Conservation (phyloP, 2,113 vertebrate genomes). For the Neotoma lepida region DNA sequence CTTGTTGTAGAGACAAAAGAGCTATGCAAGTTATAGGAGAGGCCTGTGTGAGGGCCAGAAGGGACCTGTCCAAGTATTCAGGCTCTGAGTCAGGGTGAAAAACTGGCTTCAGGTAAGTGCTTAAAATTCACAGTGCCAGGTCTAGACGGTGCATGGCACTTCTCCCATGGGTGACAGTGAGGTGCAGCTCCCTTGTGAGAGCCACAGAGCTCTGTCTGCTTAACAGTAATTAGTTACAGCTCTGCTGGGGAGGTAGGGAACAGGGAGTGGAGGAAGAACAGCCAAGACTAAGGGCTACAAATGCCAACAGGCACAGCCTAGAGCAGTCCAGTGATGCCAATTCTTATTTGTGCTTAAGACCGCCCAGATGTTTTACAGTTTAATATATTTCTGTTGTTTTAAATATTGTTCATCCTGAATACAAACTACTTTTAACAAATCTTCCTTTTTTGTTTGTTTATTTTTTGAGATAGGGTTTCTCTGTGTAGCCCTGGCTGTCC, state of each 20-base stretch:
- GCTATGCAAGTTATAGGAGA: background rate
- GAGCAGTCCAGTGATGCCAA: background rate
- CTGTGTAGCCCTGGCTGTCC: background rate
- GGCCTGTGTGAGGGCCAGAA: background rate
- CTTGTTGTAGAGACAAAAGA: background rate
- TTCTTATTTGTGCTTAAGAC: background rate
- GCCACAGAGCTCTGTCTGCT: background rate
- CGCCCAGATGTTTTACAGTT: background rate
- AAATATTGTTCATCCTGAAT: background rate
- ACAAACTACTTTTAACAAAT: background rate
- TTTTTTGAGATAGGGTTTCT: background rate
- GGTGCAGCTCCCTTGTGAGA: background rate
- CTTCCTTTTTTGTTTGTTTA: background rate
- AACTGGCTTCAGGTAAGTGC: background rate
- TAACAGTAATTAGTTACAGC: background rate
- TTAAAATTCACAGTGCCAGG: background rate
- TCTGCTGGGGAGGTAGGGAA: background rate
- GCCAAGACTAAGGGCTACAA: background rate
- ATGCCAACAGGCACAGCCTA: background rate
- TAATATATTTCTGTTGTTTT: background rate
- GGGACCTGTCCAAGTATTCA: background rate
- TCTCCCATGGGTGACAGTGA: background rate
- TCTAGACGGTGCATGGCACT: background rate
- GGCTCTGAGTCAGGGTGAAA: background rate
- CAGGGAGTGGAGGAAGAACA: background rate